A percentile compares a stretch with the other conserved stretches of the same genome.
phyloP scores from a whole-genome alignment of 2,797 vertebrate genomes.

The Lycodopsis pacificus region DNA sequence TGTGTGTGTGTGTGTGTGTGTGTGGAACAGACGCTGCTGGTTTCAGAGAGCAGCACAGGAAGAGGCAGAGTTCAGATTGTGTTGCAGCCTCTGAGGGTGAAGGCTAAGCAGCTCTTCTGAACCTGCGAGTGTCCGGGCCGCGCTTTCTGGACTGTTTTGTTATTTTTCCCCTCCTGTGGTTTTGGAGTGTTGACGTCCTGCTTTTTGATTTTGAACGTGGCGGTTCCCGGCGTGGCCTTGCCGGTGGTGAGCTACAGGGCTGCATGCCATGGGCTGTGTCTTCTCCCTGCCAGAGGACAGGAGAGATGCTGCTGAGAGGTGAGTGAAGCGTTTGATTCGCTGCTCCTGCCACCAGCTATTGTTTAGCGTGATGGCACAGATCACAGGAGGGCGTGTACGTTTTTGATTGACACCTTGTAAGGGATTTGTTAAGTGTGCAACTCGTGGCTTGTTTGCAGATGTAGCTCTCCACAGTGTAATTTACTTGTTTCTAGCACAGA shows the following conservation, averaged over 20 bases:
- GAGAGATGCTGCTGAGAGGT: slow-evolving; percentile 85
- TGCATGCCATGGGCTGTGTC: slow-evolving; percentile 90
- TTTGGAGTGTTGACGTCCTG: slow-evolving; percentile 51
- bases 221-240: slow-evolving; percentile 59
- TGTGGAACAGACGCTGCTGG: slow-evolving; percentile 61
- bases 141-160: slow-evolving; percentile 48
- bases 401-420: not conserved
- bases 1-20: slow-evolving; percentile 33
- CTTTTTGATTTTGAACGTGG: slow-evolving; percentile 67
- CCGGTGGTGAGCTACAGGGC: slow-evolving; percentile 63
- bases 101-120: slow-evolving; percentile 49
- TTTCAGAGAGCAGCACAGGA: slow-evolving; percentile 70
- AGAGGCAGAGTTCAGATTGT: slow-evolving; percentile 70
- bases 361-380: not conserved
- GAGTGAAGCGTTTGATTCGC: slow-evolving; percentile 74
- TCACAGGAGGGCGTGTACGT: not conserved
- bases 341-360: not conserved
- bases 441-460: slow-evolving; percentile 5
- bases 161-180: slow-evolving; percentile 42
- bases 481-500: not conserved
- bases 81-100: slow-evolving; percentile 59
- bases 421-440: slow-evolving; percentile 5
- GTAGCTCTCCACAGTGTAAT: not conserved
- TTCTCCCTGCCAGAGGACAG: slow-evolving; percentile 90
- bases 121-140: slow-evolving; percentile 33